phyloP scores from a whole-genome alignment of 1,140 invertebrate genomes.

The Pristionchus pacificus region DNA sequence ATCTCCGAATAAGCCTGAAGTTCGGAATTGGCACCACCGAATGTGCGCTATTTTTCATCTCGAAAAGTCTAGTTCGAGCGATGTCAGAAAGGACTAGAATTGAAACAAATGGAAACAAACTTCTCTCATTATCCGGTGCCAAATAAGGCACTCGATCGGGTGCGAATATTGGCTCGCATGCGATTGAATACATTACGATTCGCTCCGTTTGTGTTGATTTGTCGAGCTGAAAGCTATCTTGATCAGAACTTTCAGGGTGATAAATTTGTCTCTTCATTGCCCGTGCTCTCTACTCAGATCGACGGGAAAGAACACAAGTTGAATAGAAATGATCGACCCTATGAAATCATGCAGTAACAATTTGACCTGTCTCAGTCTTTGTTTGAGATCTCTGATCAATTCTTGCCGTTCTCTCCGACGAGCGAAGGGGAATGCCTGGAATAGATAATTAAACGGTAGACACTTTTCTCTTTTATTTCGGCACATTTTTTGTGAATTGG shows the following conservation, averaged over 20 bases:
- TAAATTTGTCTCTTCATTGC: slow-evolving; percentile 26
- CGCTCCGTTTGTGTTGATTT: slow-evolving; percentile 19
- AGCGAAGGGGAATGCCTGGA: slow-evolving; percentile 28
- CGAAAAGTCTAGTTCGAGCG: too few relatives aligned
- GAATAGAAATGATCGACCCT: slow-evolving; percentile 18
- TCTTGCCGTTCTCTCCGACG: slow-evolving; percentile 27
- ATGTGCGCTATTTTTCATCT: too few relatives aligned
- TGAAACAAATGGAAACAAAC: too few relatives aligned
- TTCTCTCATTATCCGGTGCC: slow-evolving; percentile 1
- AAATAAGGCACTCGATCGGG: slow-evolving; percentile 5
- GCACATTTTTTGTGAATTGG: not conserved
- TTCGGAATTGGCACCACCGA: too few relatives aligned
- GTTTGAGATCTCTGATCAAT: slow-evolving; percentile 25
- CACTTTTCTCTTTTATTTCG: not conserved
- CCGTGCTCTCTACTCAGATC: slow-evolving; percentile 19
- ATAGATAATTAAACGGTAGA: too few relatives aligned
- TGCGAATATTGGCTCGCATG: slow-evolving; percentile 9
- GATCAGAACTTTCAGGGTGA: slow-evolving; percentile 7
- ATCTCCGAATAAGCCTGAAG: too few relatives aligned
- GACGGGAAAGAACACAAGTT: slow-evolving; percentile 14
- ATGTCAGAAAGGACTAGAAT: too few relatives aligned
- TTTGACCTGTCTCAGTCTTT: slow-evolving; percentile 17
- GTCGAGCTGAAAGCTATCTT: slow-evolving; percentile 4
- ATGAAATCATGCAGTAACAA: too few relatives aligned
- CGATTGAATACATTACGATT: slow-evolving; percentile 12